These are phyloP conservation scores for Trematomus loennbergii DNA, from an alignment of 2,113 vertebrate species.

Conservation along the genomic window DNA sequence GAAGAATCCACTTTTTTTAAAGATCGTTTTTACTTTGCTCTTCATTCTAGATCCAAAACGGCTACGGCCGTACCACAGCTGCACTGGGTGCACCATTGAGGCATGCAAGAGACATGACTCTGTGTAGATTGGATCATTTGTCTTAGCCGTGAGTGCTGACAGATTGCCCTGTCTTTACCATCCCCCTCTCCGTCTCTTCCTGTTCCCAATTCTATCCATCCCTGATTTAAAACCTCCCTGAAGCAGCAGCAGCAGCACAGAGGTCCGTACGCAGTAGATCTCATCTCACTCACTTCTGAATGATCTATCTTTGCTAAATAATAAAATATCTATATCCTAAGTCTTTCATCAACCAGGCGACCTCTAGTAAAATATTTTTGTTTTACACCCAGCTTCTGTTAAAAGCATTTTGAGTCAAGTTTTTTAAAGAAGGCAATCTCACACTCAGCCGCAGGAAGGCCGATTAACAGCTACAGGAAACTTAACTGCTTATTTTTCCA, in stretches of 20 bases:
- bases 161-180: slow-evolving; percentile 61
- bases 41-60: background rate
- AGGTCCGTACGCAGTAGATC: slow-evolving; percentile 20
- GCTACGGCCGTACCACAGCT: slow-evolving; percentile 30
- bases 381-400: background rate
- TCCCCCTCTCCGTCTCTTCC: slow-evolving; percentile 39
- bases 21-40: background rate
- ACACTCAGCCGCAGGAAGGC: background rate
- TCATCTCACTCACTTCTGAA: slow-evolving; percentile 33
- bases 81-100: slow-evolving; percentile 33
- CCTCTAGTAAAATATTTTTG: too few species aligned
- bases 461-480: slow-evolving; percentile 37
- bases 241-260: slow-evolving; percentile 16
- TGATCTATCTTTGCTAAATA: slow-evolving; percentile 33
- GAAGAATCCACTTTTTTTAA: background rate
- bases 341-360: too few species aligned
- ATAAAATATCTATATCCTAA: slow-evolving; percentile 2
- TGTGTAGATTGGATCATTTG: slow-evolving; percentile 74
- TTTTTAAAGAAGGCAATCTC: slow-evolving; percentile 5
- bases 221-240: slow-evolving; percentile 55
- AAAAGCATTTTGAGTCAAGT: background rate
- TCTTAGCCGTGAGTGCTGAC: slow-evolving; percentile 70
- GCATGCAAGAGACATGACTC: slow-evolving; percentile 37
- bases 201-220: slow-evolving; percentile 54
- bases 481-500: slow-evolving; percentile 41